Percentiles rank a stretch among this genome's conserved stretches.
Conservation (phyloP, 1,140 invertebrate species). For the Bombus affinis region DNA sequence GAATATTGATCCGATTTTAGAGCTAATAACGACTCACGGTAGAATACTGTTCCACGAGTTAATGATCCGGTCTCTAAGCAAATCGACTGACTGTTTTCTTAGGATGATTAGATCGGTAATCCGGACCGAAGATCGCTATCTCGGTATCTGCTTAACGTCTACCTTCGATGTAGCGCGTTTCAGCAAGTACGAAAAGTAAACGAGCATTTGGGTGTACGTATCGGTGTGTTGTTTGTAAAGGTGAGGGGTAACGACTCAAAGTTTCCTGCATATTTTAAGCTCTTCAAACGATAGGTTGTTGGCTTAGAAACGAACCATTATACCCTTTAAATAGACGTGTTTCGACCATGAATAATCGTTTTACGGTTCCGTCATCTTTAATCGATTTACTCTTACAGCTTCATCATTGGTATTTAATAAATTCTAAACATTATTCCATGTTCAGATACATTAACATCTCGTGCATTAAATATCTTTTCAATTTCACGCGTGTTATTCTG, state of each 20-base stretch:
- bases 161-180: not conserved
- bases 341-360: not conserved
- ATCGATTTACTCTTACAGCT: not conserved
- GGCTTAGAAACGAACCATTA: not conserved
- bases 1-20: slow-evolving; percentile 37
- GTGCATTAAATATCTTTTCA: not conserved
- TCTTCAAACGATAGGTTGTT: not conserved
- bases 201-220: not conserved
- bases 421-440: not conserved
- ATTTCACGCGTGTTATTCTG: not conserved
- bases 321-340: too few relatives aligned
- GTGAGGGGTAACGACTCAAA: too few relatives aligned
- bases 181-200: not conserved
- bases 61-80: not conserved
- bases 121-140: not conserved
- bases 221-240: not conserved
- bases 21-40: slow-evolving; percentile 18
- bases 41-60: not conserved
- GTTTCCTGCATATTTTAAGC: not conserved
- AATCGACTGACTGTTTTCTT: slow-evolving; percentile 4
- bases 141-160: not conserved
- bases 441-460: not conserved
- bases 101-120: slow-evolving; percentile 10
- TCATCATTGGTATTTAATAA: not conserved
- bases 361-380: not conserved